Evolutionary conservation across 2,113 vertebrate genomes (phyloP), one percentile per base, ranked within the genome.

Genomic region (Crotalus horridus): DNA sequence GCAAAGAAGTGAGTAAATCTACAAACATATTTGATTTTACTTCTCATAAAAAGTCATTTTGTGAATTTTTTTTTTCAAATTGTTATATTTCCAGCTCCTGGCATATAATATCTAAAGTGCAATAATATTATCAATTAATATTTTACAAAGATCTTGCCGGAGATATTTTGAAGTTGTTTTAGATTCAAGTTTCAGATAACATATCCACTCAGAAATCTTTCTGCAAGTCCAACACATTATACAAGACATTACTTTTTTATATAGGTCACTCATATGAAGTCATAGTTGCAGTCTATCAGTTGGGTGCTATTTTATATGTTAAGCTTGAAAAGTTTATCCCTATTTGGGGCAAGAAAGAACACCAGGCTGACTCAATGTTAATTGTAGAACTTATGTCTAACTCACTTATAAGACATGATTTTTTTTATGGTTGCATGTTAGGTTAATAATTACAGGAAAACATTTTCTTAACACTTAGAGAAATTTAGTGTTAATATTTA

Each of bases 1-100:
- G 89, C 55, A 90, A 94, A 93, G 92, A 94, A 93, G 93, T 96
- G 93, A 95, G 92, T 92, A 93, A 94, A 92, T 96, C 89, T 94
- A 95, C 93, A 96, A 96, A 96, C 96, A 93, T 93, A 64, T 90
- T 93, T 89, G 69, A 43, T 1, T 94, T 93, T 95, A 33, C 89
- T 95, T 88, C 29, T 5, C 90, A 91, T 92, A 89, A 91, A 39
- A 0, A 15, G 92, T 85, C 59, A 51, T 93, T 94, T 94, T 53
- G 95, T 87, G 92, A 64, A 91, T 94, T 81, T 81, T 17, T 39
- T 39, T 20, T 43, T 43, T 43, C 17, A 43, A 39, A 81, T 43
- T 21, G 33, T 81, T 81, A 39, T 39, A 81, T 81, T 81, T 6
- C 33, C 6, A 39, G n/a, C 13, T 81, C 17, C 15, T 43, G 33